phyloP scores from a whole-genome alignment of 2,113 vertebrate species.

The Seriola dumerili region DNA sequence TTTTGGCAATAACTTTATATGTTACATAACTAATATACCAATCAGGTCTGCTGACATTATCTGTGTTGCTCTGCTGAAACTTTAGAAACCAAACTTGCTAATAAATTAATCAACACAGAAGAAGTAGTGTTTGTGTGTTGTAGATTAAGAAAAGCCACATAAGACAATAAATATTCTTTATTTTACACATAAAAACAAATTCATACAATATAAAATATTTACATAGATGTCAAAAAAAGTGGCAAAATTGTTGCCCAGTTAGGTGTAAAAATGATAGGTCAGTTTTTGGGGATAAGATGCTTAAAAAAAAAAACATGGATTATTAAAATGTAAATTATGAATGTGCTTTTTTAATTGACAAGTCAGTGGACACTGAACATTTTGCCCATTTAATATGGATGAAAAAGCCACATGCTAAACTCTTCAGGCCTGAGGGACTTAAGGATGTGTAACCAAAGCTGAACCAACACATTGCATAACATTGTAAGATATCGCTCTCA shows the following conservation, averaged over 20 bases:
- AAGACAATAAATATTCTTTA: slow-evolving; percentile 71
- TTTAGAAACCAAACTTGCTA: neutral
- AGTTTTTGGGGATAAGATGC: neutral
- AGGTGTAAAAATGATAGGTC: neutral
- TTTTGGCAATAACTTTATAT: neutral
- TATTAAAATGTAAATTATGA: neutral
- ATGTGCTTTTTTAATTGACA: neutral
- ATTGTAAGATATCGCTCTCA: neutral
- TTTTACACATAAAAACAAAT: slow-evolving; percentile 50
- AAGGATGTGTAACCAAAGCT: slow-evolving; percentile 24
- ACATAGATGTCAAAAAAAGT: slow-evolving; percentile 36
- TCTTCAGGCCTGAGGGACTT: neutral
- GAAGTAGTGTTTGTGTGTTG: neutral
- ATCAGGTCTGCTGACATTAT: neutral
- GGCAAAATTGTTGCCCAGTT: neutral
- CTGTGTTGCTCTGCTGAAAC: slow-evolving; percentile 24
- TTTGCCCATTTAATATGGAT: neutral
- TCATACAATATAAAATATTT: slow-evolving; percentile 50
- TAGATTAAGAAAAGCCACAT: neutral
- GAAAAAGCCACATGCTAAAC: neutral
- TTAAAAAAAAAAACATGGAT: no score
- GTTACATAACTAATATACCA: neutral
- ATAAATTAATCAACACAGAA: slow-evolving; percentile 30
- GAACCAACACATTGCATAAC: neutral
- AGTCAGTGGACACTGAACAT: neutral